Evolutionary conservation across 2,888 invertebrate species (phyloP).

Genomic region (Epinotia demarniana): DNA sequence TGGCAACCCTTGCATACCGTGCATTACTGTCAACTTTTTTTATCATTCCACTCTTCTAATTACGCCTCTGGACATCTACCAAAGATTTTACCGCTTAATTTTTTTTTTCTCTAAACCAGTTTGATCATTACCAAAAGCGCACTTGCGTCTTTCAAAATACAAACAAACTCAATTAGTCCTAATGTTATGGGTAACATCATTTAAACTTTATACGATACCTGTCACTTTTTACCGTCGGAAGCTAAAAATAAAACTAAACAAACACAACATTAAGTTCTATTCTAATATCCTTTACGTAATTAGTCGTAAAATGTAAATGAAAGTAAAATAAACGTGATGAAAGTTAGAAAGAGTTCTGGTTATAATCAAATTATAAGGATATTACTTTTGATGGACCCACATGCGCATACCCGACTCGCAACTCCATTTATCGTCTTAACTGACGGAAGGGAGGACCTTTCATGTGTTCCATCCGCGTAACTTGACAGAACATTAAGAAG

Average conservation of each 20-base stretch:
- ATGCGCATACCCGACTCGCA: too few species aligned
- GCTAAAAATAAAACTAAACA: conserved; percentile 33
- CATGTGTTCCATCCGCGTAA: neutral
- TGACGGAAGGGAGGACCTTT: too few species aligned
- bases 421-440: too few species aligned
- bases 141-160: conserved; percentile 11
- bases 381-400: neutral
- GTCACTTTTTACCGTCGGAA: conserved; percentile 34
- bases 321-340: conserved; percentile 38
- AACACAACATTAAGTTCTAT: conserved; percentile 20
- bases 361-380: conserved; percentile 39
- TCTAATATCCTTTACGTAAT: conserved; percentile 38
- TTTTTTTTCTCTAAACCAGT: too few species aligned
- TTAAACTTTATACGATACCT: conserved; percentile 23
- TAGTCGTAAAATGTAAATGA: conserved; percentile 41
- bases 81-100: too few species aligned
- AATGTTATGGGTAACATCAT: conserved; percentile 28
- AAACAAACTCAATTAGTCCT: conserved; percentile 13
- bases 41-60: too few species aligned
- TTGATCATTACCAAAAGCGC: too few species aligned
- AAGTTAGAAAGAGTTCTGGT: conserved; percentile 41
- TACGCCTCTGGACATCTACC: too few species aligned
- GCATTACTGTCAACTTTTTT: too few species aligned
- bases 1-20: too few species aligned
- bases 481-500: neutral